phyloP scores from a whole-genome alignment of 2,888 invertebrate genomes.

The Lapara coniferarum region DNA sequence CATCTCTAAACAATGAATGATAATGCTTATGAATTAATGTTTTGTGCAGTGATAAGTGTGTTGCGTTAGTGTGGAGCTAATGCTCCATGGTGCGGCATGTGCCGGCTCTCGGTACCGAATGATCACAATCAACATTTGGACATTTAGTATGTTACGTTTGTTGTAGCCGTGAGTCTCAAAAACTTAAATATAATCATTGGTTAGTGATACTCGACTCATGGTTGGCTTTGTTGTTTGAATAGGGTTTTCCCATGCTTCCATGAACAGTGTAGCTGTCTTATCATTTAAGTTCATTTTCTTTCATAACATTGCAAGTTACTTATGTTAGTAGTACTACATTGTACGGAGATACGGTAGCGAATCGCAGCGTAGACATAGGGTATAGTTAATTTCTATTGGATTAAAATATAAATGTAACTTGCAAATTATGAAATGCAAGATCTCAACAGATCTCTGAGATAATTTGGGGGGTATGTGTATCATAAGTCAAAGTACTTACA shows the following conservation, averaged over 20 bases:
- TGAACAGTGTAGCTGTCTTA: conserved; percentile 32
- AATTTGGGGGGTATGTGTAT: background rate
- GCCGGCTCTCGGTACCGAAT: conserved; percentile 32
- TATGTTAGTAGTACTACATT: conserved; percentile 1
- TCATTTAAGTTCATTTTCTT: background rate
- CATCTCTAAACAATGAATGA: conserved; percentile 53
- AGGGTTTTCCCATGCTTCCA: conserved; percentile 49
- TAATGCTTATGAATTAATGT: conserved; percentile 49
- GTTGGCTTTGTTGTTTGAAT: conserved; percentile 34
- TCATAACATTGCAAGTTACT: conserved; percentile 21
- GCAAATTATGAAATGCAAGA: conserved; percentile 16
- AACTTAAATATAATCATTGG: conserved; percentile 37
- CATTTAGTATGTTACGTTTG: conserved; percentile 34
- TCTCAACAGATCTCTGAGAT: conserved; percentile 16
- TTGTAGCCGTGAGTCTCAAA: conserved; percentile 37
- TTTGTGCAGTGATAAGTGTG: conserved; percentile 31
- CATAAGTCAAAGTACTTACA: conserved; percentile 11
- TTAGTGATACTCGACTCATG: conserved; percentile 48
- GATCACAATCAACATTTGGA: conserved; percentile 58
- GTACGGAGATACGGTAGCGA: background rate
- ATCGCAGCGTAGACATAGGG: conserved; percentile 6
- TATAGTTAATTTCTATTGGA: conserved; percentile 11
- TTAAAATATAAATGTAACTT: conserved; percentile 14
- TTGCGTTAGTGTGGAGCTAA: background rate
- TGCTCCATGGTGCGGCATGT: conserved; percentile 21